Evolutionary conservation across 2,113 vertebrate genomes (phyloP).

Genomic region (Columba livia): DNA sequence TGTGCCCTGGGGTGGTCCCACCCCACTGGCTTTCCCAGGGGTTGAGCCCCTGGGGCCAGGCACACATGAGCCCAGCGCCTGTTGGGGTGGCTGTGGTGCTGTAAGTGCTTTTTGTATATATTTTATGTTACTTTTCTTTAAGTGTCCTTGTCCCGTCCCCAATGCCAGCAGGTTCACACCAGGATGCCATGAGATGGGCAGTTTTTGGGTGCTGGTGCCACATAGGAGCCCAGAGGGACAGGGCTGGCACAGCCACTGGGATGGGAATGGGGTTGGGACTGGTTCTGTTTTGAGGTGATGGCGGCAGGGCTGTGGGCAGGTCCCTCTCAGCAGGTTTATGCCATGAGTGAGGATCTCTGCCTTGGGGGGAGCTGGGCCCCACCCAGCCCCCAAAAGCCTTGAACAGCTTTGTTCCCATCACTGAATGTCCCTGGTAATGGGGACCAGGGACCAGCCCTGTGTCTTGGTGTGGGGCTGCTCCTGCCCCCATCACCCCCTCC

Average conservation of each 20-base stretch:
- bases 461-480: background rate
- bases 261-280: background rate
- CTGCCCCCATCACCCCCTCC: background rate
- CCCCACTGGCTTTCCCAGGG: background rate
- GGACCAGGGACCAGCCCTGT: background rate
- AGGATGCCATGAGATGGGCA: background rate
- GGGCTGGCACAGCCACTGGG: background rate
- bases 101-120: background rate
- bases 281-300: rapidly evolving
- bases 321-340: background rate
- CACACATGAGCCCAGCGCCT: rapidly evolving
- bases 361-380: background rate
- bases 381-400: rapidly evolving
- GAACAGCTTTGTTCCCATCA: background rate
- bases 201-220: background rate
- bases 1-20: background rate
- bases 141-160: background rate
- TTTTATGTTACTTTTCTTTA: background rate
- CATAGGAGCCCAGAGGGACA: background rate
- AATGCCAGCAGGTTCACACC: background rate
- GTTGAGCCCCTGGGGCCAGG: rapidly evolving
- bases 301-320: background rate
- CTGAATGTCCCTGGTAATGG: background rate
- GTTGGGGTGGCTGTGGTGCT: rapidly evolving
- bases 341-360: background rate